Conservation (phyloP, 2,797 vertebrate genomes). For the Acrossocheilus wenchowensis region DNA sequence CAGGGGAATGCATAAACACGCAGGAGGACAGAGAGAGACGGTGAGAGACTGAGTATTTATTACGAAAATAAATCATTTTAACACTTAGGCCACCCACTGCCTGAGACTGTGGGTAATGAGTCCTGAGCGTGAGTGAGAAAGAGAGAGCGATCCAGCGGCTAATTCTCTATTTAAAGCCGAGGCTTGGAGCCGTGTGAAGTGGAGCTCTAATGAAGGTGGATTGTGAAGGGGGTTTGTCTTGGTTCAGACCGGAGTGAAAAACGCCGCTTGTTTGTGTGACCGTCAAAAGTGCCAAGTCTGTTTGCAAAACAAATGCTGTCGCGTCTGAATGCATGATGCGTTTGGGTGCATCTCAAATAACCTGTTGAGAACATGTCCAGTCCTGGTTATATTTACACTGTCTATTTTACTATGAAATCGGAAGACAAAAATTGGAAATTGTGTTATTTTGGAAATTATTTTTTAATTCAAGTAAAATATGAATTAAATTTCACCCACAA, state of each 20-base stretch:
- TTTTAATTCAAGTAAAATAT: background rate
- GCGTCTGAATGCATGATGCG: background rate
- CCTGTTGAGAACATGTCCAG: background rate
- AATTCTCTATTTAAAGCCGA: constrained; percentile 61
- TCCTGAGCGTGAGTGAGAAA: constrained; percentile 38
- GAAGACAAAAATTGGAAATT: background rate
- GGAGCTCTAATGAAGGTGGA: constrained; percentile 49
- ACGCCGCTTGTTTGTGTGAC: constrained; percentile 27
- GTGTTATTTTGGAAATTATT: background rate
- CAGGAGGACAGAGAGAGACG: constrained; percentile 24
- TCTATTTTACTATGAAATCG: background rate
- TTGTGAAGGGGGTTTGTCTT: constrained; percentile 43
- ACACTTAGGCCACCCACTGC: constrained; percentile 62
- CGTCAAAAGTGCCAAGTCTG: background rate
- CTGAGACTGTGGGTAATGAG: constrained; percentile 51
- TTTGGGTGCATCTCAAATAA: background rate
- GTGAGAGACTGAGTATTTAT: constrained; percentile 59
- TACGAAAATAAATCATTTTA: constrained; percentile 66
- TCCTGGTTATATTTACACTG: background rate
- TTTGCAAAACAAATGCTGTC: background rate
- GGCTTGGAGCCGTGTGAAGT: constrained; percentile 48
- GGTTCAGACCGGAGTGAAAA: constrained; percentile 43
- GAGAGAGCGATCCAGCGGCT: constrained; percentile 42
- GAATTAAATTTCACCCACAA: background rate
- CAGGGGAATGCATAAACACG: constrained; percentile 47